Evolutionary conservation across 2,888 invertebrate genomes (phyloP), one percentile per base, ranked within the genome.

Genomic region (Eurytoma californica): DNA sequence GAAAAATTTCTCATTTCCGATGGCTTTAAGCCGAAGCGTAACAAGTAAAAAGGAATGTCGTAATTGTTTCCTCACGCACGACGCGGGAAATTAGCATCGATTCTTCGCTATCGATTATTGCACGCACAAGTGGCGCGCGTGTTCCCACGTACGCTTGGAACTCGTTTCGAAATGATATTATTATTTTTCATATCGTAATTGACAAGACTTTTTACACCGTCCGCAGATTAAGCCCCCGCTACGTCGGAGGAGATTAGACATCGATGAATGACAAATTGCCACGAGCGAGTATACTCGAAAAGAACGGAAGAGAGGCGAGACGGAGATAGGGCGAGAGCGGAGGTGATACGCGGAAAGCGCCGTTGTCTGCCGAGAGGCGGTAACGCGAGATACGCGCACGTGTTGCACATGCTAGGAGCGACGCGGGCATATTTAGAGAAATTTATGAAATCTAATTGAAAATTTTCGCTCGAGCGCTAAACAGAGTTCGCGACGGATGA

Each of bases 131-230:
- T 9, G 24, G 53, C 49, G 7, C 3, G 18, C 47, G 63, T 66
- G 53, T 78, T 78, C 78, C 78, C 78, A 78, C 78, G 77, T 66
- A 63, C 55, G 12, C 39, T 18, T 39, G 28, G 12, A 73, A 68
- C 73, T 73, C 78, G 78, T 78, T 78, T 78, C 73, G 78, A 73
- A 78, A 78, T 55, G 68, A 78, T 63, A 76, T 76, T 63, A 76
- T 76, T 77, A 77, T 72, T 77, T 77, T 77, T 66, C 77, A 63
- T 68, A 57, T 67, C 61, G 28, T 74, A 79, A 79, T 79, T 79
- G 74, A 74, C 79, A 49, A 65, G 78, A 49, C 68, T 73, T 73
- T 66, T 78, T 78, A 65, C 73, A 68, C 67, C 58, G n/a, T 58
- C 24, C 55, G 57, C 58, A 67, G 68, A 70, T 70, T 77, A 58